Evolutionary conservation across 2,888 invertebrate genomes (phyloP), one percentile per base, ranked within the genome.

Genomic region (Melieria crassipennis): DNA sequence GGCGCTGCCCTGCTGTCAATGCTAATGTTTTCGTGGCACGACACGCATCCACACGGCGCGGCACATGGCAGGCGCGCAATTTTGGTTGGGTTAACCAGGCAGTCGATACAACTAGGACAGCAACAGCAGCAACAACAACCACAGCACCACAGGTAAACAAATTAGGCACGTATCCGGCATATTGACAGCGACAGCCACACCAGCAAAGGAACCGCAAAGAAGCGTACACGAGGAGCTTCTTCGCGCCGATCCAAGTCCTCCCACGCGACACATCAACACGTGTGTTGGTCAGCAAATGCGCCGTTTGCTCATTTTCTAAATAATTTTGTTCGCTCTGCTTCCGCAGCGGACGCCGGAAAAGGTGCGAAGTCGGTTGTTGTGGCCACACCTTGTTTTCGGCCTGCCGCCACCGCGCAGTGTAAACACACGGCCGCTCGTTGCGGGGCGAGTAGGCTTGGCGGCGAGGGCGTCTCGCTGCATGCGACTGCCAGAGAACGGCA

Each of bases 281-380:
- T 30, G 30, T 30, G 30, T 30, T 30, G 30, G 30, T 30, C 30
- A 30, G 30, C 30, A 30, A 30, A 30, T 30, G 30, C 30, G 30
- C 30, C 30, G 30, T 30, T 30, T 30, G 30, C 30, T 30, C 30
- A 30, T 30, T 30, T 30, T 30, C 30, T 3, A 30, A 30, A 30
- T 30, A 3, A 30, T 30, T 30, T 30, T 30, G 30, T 30, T 30
- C 30, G 30, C 30, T 30, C 30, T 30, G 30, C 30, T 30, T 30
- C 30, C 68, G 68, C 72, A 75, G 74, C 71, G 73, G 70, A 75
- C 75, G 75, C 75, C 79, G 82, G 80, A 82, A 81, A 81, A 82
- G 82, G 82, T 80, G 82, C 79, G 81, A 82, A 82, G 78, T 78
- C 45, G 43, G 57, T 70, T 70, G 64, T 70, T 64, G 57, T 16